Evolutionary conservation across 2,888 invertebrate species (phyloP).

Genomic region (Boloria selene): DNA sequence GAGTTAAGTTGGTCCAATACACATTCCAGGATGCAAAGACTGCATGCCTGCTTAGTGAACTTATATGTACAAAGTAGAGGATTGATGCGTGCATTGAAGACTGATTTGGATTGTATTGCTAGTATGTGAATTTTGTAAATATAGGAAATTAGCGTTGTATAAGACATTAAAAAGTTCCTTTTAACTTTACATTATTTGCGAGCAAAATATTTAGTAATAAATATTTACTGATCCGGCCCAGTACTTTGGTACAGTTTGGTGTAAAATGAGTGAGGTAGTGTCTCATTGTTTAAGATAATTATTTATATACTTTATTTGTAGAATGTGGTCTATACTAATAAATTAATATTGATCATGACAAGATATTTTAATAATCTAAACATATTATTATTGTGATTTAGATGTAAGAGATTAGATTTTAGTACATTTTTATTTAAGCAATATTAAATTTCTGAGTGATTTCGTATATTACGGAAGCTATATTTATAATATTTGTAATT

Average conservation of each 20-base stretch:
- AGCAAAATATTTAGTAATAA: constrained; percentile 10
- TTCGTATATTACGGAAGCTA: constrained; percentile 76
- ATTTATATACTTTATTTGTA: constrained; percentile 23
- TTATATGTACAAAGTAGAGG: constrained; percentile 43
- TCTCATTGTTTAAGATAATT: constrained; percentile 26
- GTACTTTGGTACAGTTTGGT: constrained; percentile 39
- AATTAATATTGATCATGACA: constrained; percentile 67
- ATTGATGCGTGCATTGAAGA: constrained; percentile 61
- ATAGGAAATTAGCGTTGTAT: constrained; percentile 42
- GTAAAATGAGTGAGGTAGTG: constrained; percentile 36
- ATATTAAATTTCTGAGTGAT: constrained; percentile 40
- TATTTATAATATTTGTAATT: constrained; percentile 71
- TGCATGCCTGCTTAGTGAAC: constrained; percentile 42
- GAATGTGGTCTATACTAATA: constrained; percentile 51
- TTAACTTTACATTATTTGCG: constrained; percentile 13
- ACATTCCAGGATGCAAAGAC: constrained; percentile 59
- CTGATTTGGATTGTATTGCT: constrained; percentile 74
- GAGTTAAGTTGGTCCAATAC: constrained; percentile 21
- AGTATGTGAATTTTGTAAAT: constrained; percentile 47
- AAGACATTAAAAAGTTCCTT: constrained; percentile 48
- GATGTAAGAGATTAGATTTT: constrained; percentile 32
- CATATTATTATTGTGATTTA: constrained; percentile 57
- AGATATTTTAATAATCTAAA: constrained; percentile 58
- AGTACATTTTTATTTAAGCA: constrained; percentile 31
- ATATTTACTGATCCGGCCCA: constrained; percentile 35